These are phyloP conservation scores for Athalia circularis DNA, from an alignment of 2,888 invertebrate species.

Conservation along the genomic window DNA sequence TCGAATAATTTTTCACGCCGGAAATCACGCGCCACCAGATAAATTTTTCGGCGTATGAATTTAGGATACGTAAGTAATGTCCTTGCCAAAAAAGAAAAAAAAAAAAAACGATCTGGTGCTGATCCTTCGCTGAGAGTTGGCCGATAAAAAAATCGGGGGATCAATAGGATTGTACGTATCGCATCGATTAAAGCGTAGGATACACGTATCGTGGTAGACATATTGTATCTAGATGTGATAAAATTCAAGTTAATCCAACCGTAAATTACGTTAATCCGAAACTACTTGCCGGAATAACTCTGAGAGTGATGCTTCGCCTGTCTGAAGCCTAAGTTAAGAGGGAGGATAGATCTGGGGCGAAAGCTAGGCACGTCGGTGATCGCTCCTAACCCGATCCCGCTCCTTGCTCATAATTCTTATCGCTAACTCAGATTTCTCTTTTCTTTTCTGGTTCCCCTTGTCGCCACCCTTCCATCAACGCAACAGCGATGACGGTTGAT, in stretches of 20 bases:
- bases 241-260: conserved; percentile 40
- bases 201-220: conserved; percentile 2
- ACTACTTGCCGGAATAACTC: conserved; percentile 41
- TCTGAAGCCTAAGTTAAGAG: conserved; percentile 14
- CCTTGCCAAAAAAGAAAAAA: too few relatives aligned
- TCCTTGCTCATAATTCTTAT: not conserved
- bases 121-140: too few relatives aligned
- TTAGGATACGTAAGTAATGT: too few relatives aligned
- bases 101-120: too few relatives aligned
- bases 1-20: too few relatives aligned
- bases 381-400: not conserved
- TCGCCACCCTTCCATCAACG: too few relatives aligned
- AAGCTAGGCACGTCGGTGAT: conserved; percentile 13
- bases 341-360: conserved; percentile 11
- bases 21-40: too few relatives aligned
- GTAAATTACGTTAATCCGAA: conserved; percentile 42
- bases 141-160: too few relatives aligned
- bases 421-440: not conserved
- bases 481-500: too few relatives aligned
- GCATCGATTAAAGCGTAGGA: conserved; percentile 9
- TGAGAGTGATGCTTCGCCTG: conserved; percentile 42
- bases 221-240: conserved; percentile 42
- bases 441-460: not conserved
- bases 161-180: not conserved
- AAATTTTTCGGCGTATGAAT: too few relatives aligned